A percentile compares a stretch with the other conserved stretches of the same genome.
phyloP scores from a whole-genome alignment of 2,113 vertebrate genomes.

The Marmota flaviventris region DNA sequence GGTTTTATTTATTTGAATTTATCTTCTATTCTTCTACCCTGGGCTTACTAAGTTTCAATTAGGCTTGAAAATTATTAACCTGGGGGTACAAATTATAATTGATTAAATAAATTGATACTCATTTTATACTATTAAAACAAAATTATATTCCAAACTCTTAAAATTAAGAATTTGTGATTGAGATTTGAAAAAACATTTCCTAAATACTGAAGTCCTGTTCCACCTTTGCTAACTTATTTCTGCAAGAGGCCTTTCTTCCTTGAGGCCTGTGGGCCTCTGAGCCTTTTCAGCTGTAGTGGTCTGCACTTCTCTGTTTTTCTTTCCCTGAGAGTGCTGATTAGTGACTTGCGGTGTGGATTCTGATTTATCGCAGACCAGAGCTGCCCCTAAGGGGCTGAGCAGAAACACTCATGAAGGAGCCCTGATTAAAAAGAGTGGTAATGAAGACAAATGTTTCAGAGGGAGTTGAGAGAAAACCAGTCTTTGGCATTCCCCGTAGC shows the following conservation, averaged over 20 bases:
- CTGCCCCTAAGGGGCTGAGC: conserved; percentile 90
- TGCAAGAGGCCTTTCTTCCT: conserved; percentile 81
- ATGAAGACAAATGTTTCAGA: conserved; percentile 93
- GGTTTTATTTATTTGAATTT: conserved; percentile 41
- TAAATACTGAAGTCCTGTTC: neutral
- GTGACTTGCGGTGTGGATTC: conserved; percentile 91
- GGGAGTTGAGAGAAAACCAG: conserved; percentile 90
- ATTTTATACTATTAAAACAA: conserved; percentile 1
- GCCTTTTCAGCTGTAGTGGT: conserved; percentile 87
- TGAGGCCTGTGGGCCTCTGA: conserved; percentile 82
- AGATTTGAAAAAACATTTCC: conserved; percentile 75
- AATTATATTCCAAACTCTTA: conserved; percentile 50
- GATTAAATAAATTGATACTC: conserved; percentile 22
- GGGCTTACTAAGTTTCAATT: neutral
- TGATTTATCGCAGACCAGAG: conserved; percentile 92
- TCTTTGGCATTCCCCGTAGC: conserved; percentile 89
- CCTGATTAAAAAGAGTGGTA: conserved; percentile 93
- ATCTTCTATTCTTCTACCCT: neutral
- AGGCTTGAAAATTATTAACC: conserved; percentile 62
- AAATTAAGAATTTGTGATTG: conserved; percentile 38
- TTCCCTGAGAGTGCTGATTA: conserved; percentile 92
- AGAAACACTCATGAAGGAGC: conserved; percentile 92
- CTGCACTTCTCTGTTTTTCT: conserved; percentile 89
- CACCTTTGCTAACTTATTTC: conserved; percentile 78
- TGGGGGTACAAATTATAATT: conserved; percentile 50